Percentiles rank a stretch among this genome's conserved stretches.
Conservation (phyloP, 2,113 vertebrate genomes). For the Dicentrarchus labrax region DNA sequence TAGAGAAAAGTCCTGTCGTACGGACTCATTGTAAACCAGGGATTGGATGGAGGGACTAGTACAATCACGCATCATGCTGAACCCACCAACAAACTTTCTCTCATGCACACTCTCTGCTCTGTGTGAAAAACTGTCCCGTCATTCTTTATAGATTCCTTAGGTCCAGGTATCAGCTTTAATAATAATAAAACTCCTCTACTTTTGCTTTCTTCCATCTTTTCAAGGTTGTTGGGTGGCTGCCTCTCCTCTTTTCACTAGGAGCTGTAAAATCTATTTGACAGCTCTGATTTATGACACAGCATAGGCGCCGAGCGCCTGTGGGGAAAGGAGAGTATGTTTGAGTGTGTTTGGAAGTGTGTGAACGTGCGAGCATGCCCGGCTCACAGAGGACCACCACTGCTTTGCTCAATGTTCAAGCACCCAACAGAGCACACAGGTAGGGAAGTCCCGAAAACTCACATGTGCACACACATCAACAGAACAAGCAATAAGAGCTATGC, state of each 20-base stretch:
- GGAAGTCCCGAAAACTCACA: conserved; percentile 2
- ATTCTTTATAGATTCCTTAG: conserved; percentile 46
- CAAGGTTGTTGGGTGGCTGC: conserved; percentile 77
- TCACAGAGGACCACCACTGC: conserved; percentile 48
- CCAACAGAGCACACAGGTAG: conserved; percentile 37
- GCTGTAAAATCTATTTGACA: conserved; percentile 82
- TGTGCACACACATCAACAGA: neutral
- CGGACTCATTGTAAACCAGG: neutral
- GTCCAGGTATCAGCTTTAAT: conserved; percentile 65
- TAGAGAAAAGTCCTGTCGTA: neutral
- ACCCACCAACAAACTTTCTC: neutral
- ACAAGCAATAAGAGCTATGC: neutral
- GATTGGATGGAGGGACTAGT: too few relatives aligned
- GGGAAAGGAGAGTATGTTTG: conserved; percentile 57
- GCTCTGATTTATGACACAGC: conserved; percentile 83
- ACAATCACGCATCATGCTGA: neutral
- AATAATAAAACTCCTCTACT: conserved; percentile 62
- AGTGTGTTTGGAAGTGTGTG: conserved; percentile 62
- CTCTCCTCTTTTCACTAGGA: conserved; percentile 70
- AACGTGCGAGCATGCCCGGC: conserved; percentile 35
- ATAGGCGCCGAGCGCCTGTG: conserved; percentile 66
- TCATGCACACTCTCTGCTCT: neutral
- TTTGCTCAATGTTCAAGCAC: conserved; percentile 69
- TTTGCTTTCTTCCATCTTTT: conserved; percentile 73
- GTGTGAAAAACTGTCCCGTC: conserved; percentile 24